Conservation (phyloP, 2,888 invertebrate genomes). For the Stenodema calcarata region DNA sequence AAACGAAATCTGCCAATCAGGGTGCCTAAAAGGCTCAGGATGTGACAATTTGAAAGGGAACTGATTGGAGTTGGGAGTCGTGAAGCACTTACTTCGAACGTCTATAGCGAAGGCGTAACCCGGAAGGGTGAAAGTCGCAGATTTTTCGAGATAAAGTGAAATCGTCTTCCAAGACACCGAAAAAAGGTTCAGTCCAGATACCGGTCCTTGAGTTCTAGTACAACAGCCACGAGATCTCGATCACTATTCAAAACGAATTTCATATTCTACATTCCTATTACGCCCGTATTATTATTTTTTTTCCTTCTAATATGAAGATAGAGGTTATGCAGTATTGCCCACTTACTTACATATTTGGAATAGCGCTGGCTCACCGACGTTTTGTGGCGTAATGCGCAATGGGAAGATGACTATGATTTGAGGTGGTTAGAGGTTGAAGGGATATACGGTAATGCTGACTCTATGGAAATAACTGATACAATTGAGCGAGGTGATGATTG, state of each 20-base stretch:
- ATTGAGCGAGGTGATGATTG: background rate
- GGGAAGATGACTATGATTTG: background rate
- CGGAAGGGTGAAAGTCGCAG: constrained; percentile 19
- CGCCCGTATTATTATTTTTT: background rate
- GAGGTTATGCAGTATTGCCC: background rate
- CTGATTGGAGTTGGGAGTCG: background rate
- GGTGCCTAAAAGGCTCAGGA: background rate
- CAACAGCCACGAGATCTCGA: background rate
- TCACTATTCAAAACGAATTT: background rate
- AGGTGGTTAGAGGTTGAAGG: background rate
- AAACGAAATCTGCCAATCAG: background rate
- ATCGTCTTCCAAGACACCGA: background rate
- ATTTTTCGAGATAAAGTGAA: constrained; percentile 10
- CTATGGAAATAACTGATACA: background rate
- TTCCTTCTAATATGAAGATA: too few relatives aligned
- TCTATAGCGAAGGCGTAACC: background rate
- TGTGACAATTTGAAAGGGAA: background rate
- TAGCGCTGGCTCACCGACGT: background rate
- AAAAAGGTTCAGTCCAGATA: background rate
- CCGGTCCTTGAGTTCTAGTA: background rate
- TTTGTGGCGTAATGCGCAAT: background rate
- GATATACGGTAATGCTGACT: background rate
- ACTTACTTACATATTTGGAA: background rate
- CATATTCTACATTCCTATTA: background rate
- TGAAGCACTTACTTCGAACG: background rate